Percentiles rank a stretch among this genome's conserved stretches.
Conservation (phyloP, 2,888 invertebrate genomes). For the Drosophila hamatofila region DNA sequence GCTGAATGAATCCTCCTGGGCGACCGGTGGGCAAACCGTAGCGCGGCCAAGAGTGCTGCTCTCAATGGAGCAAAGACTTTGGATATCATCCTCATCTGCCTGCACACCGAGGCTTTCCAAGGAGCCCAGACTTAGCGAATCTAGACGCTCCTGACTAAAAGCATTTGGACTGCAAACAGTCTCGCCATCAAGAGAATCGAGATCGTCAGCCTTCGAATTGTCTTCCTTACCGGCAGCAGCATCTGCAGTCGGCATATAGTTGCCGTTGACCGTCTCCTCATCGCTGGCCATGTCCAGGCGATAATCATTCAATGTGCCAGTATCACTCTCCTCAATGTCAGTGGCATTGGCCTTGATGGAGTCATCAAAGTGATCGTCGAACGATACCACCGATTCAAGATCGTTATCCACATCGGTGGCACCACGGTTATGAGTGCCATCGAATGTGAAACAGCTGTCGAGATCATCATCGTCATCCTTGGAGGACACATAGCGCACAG, state of each 20-base stretch:
- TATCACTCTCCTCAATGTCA: neutral
- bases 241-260: neutral
- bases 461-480: slow-evolving; percentile 24
- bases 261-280: slow-evolving; percentile 15
- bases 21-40: neutral
- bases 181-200: slow-evolving; percentile 23
- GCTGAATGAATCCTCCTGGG: slow-evolving; percentile 31
- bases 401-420: slow-evolving; percentile 2
- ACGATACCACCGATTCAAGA: neutral
- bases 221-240: neutral
- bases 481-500: slow-evolving; percentile 53
- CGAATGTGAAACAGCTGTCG: neutral
- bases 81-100: slow-evolving; percentile 21
- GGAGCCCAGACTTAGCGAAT: slow-evolving; percentile 35
- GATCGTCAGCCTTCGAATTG: slow-evolving; percentile 13
- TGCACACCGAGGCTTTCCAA: neutral
- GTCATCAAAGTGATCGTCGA: slow-evolving; percentile 1
- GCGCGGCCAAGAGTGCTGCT: slow-evolving; percentile 8
- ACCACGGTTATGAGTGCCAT: neutral
- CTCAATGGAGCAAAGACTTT: slow-evolving; percentile 23
- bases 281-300: slow-evolving; percentile 18
- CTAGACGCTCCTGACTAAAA: neutral
- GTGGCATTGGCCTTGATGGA: neutral
- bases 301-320: neutral
- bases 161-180: slow-evolving; percentile 23